Evolutionary conservation across 2,113 vertebrate genomes (phyloP), one percentile per base, ranked within the genome.

Genomic region (Misgurnus anguillicaudatus): DNA sequence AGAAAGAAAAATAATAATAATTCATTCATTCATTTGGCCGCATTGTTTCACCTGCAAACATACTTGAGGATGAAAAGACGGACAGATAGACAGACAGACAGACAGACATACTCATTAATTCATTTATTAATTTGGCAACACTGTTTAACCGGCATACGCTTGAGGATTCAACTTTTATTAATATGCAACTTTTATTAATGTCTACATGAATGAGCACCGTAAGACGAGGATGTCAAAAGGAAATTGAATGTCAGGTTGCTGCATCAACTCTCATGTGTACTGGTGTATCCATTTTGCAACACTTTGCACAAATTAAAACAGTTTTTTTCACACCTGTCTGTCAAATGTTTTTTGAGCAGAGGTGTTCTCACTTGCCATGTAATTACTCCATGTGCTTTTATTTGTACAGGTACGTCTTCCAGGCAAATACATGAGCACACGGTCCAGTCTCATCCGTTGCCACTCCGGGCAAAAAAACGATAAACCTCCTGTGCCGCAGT

Each of bases 261-360:
- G 84, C 75, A 87, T 81, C 77, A 80, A 69, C 82, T 89, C 84
- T 80, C 72, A 87, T 85, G 87, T 88, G 79, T 79, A 77, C 81
- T 88, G 85, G 88, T 90, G 89, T 84, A 89, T 90, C 85, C 80
- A 80, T 80, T 85, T 85, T 79, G 82, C 82, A 85, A 79, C 80
- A 72, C 38, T 63, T 83, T 71, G 63, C 79, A 75, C 78, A 88
- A 91, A 90, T 86, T 75, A 84, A 88, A 88, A 82, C 60, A 65
- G 78, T 82, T 69, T 6, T 42, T 16, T 63, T 60, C 77, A 78
- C 82, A 67, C 78, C 79, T 86, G 81, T 73, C 57, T 86, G 84
- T 88, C 82, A 86, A 85, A 85, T 75, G 82, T 68, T 80, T 53
- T 79, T 24, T 38, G 77, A 88, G 82, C 84, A 85, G 81, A 90